These are phyloP conservation scores for Myxocyprinus asiaticus DNA, from an alignment of 2,113 vertebrate species.

Conservation along the genomic window DNA sequence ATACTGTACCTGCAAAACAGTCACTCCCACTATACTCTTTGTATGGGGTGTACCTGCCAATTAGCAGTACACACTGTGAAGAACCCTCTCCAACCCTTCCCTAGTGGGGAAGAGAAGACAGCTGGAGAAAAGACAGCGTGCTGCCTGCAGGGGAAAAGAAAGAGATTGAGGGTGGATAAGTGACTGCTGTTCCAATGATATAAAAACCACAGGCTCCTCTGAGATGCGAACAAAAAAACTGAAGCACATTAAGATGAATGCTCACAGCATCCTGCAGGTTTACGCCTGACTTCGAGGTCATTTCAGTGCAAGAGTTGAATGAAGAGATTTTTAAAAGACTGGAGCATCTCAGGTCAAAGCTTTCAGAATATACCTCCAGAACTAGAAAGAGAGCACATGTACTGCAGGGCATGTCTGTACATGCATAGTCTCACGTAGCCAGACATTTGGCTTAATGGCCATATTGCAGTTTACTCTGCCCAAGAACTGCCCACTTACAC, in stretches of 20 bases:
- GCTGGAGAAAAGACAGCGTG: not conserved
- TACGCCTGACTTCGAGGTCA: not conserved
- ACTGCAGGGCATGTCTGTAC: not conserved
- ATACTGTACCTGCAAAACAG: not conserved
- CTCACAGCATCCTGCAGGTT: not conserved
- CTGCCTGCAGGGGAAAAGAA: not conserved
- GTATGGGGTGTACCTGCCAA: not conserved
- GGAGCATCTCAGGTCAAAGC: not conserved
- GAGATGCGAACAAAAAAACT: not conserved
- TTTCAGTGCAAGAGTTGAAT: not conserved
- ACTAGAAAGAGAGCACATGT: not conserved
- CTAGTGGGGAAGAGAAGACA: not conserved
- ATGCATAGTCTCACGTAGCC: not conserved
- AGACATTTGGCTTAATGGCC: not conserved
- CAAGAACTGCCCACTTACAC: not conserved
- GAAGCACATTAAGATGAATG: not conserved
- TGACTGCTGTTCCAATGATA: not conserved
- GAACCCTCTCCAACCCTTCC: not conserved
- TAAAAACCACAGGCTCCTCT: not conserved
- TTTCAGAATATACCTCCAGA: not conserved
- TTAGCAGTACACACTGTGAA: not conserved
- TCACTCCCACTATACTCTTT: not conserved
- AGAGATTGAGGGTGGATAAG: not conserved
- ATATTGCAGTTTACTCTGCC: not conserved
- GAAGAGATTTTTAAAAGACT: not conserved